phyloP scores from a whole-genome alignment of 2,113 vertebrate genomes.

The Phaetusa simplex region DNA sequence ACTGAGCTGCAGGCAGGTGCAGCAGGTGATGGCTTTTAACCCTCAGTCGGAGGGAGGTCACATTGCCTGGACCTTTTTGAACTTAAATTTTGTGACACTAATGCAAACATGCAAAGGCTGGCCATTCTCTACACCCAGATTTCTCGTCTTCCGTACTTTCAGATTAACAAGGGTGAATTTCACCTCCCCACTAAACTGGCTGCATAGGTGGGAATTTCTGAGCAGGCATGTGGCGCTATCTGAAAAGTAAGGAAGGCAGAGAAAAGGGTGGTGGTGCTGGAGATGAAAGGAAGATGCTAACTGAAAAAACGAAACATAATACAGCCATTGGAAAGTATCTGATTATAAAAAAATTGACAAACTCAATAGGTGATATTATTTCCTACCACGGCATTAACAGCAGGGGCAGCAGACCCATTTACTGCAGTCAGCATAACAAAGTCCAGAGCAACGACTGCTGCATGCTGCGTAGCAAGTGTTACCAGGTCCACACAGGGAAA shows the following conservation, averaged over 20 bases:
- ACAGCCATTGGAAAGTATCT: not conserved
- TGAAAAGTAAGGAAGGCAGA: not conserved
- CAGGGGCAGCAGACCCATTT: not conserved
- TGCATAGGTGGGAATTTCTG: not conserved
- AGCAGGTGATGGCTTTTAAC: not conserved
- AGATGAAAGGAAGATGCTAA: not conserved
- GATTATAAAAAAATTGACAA: not conserved
- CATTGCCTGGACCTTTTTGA: not conserved
- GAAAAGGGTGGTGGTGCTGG: not conserved
- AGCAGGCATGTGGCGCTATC: not conserved
- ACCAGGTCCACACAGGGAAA: not conserved
- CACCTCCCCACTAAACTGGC: not conserved
- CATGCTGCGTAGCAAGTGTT: fast-evolving
- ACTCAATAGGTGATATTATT: not conserved
- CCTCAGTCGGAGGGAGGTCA: not conserved
- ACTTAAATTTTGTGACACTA: not conserved
- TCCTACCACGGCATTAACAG: not conserved
- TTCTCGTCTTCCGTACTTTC: not conserved
- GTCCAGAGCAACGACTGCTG: not conserved
- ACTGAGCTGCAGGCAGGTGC: not conserved
- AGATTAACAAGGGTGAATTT: not conserved
- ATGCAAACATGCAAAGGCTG: not conserved
- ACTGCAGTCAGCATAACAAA: not conserved
- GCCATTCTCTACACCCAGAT: not conserved
- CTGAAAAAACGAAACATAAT: not conserved